A percentile compares a stretch with the other conserved stretches of the same genome.
Conservation (phyloP, 1,140 invertebrate genomes). For the Periplaneta americana region DNA sequence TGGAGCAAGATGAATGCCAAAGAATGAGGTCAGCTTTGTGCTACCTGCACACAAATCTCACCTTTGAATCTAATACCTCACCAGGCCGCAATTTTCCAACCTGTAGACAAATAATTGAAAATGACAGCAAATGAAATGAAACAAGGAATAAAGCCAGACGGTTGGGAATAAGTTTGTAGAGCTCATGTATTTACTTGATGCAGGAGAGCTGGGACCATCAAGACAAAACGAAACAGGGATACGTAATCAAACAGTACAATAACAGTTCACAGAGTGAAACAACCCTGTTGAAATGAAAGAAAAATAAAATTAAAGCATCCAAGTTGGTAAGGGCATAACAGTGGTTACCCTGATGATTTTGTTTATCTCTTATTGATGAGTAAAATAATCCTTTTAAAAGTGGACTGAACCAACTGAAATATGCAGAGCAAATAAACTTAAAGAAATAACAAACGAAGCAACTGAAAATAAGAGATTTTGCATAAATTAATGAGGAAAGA, state of each 20-base stretch:
- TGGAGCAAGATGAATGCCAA: constrained; percentile 23
- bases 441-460: not conserved
- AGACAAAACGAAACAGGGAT: constrained; percentile 13
- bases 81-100: constrained; percentile 70
- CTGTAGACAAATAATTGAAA: constrained; percentile 45
- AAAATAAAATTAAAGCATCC: constrained; percentile 16
- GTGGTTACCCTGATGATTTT: not conserved
- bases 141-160: constrained; percentile 14
- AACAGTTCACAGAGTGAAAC: not conserved
- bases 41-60: constrained; percentile 60
- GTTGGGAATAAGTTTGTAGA: not conserved
- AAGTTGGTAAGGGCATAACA: not conserved
- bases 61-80: constrained; percentile 71
- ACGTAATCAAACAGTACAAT: constrained; percentile 8
- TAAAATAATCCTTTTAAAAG: not conserved
- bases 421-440: not conserved
- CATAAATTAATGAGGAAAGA: not conserved
- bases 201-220: not conserved
- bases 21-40: constrained; percentile 53
- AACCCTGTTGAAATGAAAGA: constrained; percentile 6
- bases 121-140: constrained; percentile 22
- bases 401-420: not conserved
- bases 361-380: not conserved
- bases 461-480: not conserved
- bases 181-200: not conserved